Base-by-base conservation (phyloP, 2,113 vertebrate genomes). In the Megatriorchis doriae region DNA sequence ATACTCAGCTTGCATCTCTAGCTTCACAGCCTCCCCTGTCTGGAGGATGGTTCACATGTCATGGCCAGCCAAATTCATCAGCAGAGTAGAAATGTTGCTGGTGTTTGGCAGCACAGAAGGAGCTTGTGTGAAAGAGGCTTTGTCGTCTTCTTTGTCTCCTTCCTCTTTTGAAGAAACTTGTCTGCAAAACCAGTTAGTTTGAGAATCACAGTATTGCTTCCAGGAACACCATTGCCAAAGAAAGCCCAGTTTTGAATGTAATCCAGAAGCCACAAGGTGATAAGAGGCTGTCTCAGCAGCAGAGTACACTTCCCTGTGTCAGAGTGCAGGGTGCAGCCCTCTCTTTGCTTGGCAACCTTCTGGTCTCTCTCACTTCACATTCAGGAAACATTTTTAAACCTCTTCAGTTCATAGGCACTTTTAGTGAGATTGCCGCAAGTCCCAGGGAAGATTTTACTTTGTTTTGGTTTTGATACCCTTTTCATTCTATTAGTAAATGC, bases 211-310 rank as follows among this genome's bases (percentile, higher is more conserved):
- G 43, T 50, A 77, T 94, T 7, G 1, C 48, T 96, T 96, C 97
- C 96, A 91, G 90, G 87, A 94, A 32, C 66, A 15, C 45, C 13
- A 3, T 1, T 95, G 78, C 81, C 78, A 88, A 62, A 90, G 78
- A 48, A 79, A 93, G 78, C 36, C 70, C 45, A n/a, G 58, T n/a
- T 81, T 68, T 96, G 94, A 95, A 36, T 21, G 29, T n/a, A 9
- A n/a, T 62, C 93, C 93, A 97, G 85, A 95, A 96, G 93, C 96
- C 93, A 77, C 94, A 93, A 90, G 95, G 89, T 94, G 93, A 18
- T 91, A 73, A 87, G 78, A 91, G 92, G 72, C 92, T 94, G 94
- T 65, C 88, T 95, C 5, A 10, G 84, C 93, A 91, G 88, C 94
- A 91, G 80, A 94, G 80, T 21, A 63, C 50, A 8, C 90, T 93